Conservation (phyloP, 1,140 invertebrate genomes). For the Conus betulinus region DNA sequence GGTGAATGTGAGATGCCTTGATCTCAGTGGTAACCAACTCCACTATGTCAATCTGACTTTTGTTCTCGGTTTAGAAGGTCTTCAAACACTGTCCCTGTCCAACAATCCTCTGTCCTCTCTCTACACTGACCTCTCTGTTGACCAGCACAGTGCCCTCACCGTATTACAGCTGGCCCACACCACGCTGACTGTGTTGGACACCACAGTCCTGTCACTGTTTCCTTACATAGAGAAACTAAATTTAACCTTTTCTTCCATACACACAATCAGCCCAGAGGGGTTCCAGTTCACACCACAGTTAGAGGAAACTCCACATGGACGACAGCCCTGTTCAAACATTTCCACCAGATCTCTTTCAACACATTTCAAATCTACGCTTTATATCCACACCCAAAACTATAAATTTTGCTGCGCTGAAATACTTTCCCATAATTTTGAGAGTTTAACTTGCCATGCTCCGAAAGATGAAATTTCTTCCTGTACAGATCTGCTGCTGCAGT, state of each 20-base stretch:
- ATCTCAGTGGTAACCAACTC: not conserved
- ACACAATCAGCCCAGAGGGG: not conserved
- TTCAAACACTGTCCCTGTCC: not conserved
- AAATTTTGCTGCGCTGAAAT: not conserved
- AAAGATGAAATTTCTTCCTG: not conserved
- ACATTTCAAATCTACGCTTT: not conserved
- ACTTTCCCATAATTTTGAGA: not conserved
- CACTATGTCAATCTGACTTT: not conserved
- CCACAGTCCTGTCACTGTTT: conserved; percentile 9
- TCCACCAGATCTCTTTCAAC: not conserved
- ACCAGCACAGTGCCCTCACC: not conserved
- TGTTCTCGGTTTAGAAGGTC: not conserved
- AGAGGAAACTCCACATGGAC: not conserved
- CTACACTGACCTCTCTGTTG: not conserved
- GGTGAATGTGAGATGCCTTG: not conserved
- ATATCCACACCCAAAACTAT: not conserved
- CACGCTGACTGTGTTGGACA: conserved; percentile 29
- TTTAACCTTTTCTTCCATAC: not conserved
- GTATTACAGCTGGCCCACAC: not conserved
- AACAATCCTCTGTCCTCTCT: not conserved
- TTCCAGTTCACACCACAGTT: not conserved
- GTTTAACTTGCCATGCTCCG: not conserved
- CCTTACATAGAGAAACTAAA: not conserved
- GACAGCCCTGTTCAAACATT: not conserved
- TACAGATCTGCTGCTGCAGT: not conserved